Percentiles rank a stretch among this genome's conserved stretches.
phyloP scores from a whole-genome alignment of 2,797 vertebrate species.

The Clarias platycephalus region DNA sequence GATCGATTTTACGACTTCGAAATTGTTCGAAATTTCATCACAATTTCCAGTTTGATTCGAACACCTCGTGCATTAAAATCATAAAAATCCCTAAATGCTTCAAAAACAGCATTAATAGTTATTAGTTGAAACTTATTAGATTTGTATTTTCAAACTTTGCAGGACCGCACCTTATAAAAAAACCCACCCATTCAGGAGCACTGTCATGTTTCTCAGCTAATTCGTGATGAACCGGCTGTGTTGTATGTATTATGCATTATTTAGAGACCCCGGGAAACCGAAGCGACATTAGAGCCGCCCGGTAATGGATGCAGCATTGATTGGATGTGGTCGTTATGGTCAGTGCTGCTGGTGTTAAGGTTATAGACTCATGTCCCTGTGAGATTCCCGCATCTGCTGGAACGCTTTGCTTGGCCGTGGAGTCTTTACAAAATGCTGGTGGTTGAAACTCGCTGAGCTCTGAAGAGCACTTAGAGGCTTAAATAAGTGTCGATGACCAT shows the following conservation, averaged over 20 bases:
- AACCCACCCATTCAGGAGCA: neutral
- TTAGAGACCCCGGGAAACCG: slow-evolving; percentile 43
- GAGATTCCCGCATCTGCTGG: slow-evolving; percentile 9
- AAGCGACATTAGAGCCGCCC: slow-evolving; percentile 60
- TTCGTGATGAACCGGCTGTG: slow-evolving; percentile 8
- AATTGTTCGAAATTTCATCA: too few relatives aligned
- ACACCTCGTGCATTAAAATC: too few relatives aligned
- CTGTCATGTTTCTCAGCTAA: slow-evolving; percentile 20
- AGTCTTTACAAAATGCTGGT: slow-evolving; percentile 21
- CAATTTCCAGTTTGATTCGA: too few relatives aligned
- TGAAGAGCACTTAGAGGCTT: slow-evolving; percentile 27
- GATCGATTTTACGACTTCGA: too few relatives aligned
- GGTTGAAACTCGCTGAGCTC: slow-evolving; percentile 19
- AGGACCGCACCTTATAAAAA: neutral
- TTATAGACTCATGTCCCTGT: slow-evolving; percentile 27
- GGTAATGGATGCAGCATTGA: slow-evolving; percentile 50
- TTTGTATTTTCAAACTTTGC: neutral
- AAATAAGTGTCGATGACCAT: neutral
- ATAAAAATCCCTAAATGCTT: too few relatives aligned
- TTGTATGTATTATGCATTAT: slow-evolving; percentile 51
- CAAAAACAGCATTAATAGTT: neutral
- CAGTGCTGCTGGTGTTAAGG: slow-evolving; percentile 17
- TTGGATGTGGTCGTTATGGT: slow-evolving; percentile 23
- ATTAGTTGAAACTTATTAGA: neutral
- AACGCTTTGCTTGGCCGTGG: neutral